Base-by-base conservation (phyloP, 2,113 vertebrate species). In the Scartelaos histophorus region DNA sequence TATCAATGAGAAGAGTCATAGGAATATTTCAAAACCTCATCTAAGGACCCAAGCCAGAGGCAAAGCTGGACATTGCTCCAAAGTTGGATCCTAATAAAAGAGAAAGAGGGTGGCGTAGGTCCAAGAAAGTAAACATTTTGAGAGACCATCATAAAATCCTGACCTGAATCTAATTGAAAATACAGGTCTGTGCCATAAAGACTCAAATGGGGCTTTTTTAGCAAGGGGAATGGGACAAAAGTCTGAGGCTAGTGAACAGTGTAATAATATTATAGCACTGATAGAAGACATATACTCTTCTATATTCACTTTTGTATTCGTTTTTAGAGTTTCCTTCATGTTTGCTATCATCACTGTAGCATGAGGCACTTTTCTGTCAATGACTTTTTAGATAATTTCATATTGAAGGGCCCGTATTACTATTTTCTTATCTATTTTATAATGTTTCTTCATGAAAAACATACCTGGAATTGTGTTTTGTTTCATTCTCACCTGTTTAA, bases 81-180 rank as follows among this genome's bases (percentile, higher is more conserved):
- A 62, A 62, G 60, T 16, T 25, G 56, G 22, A n/a, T 38, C 17
- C 34, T 25, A 24, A 22, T 13, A 64, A 64, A 64, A 38, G 38
- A 17, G 34, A 38, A 7, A 43, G 10, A 24, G 29, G 2, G 15
- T 62, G 60, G 60, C 60, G 7, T 17, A 9, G 34, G 29, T 11
- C 61, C 61, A 64, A 43, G 16, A 64, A 64, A 62, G 60, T 62
- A 62, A 21, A 64, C 61, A 64, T 43, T 64, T 64, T n/a, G 17
- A 64, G 22, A 64, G 61, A 35, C 10, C 4, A 38, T 64, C 61
- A 61, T 43, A 38, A 43, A 64, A 64, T 43, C 61, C 61, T 64
- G 61, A 38, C 34, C 61, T 38, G 61, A 38, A 64, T 38, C 34
- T 19, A 35, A 38, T 64, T 64, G 29, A 64, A 62, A 64, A 64